A percentile compares a stretch with the other conserved stretches of the same genome.
These are phyloP conservation scores for Crotalus tigris DNA, from an alignment of 2,113 vertebrate genomes.

Conservation along the genomic window DNA sequence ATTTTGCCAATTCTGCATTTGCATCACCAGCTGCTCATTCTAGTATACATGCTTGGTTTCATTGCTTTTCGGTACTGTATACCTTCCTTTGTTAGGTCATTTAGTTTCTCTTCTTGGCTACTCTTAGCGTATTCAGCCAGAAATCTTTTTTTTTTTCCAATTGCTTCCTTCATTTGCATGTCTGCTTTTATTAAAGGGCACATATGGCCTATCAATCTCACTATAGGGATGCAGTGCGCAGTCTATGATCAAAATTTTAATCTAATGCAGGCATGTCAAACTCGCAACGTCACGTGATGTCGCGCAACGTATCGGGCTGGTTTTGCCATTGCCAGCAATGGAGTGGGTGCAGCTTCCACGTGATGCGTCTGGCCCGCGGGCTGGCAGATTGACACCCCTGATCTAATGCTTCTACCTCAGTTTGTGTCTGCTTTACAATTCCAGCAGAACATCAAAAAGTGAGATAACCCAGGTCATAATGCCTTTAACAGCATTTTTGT, in stretches of 20 bases:
- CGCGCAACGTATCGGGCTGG: too few relatives aligned
- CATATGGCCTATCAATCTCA: background rate
- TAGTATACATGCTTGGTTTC: background rate
- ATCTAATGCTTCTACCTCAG: background rate
- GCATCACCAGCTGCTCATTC: background rate
- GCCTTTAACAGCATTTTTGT: background rate
- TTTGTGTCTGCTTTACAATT: background rate
- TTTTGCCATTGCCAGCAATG: too few relatives aligned
- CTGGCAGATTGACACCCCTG: too few relatives aligned
- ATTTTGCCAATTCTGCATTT: background rate
- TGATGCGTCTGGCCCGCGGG: too few relatives aligned
- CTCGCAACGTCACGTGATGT: too few relatives aligned
- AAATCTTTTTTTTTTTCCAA: background rate
- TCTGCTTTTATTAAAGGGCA: background rate
- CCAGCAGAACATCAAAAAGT: background rate
- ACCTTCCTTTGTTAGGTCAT: background rate
- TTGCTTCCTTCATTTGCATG: background rate
- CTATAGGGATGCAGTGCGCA: background rate
- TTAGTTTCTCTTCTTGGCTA: background rate
- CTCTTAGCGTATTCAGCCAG: background rate
- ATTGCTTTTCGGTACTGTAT: background rate
- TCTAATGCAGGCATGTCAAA: background rate
- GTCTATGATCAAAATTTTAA: background rate
- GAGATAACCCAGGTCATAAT: background rate
- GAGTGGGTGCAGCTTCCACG: too few relatives aligned